Evolutionary conservation across 2,113 vertebrate genomes (phyloP).

Genomic region (Hystrix brachyura): DNA sequence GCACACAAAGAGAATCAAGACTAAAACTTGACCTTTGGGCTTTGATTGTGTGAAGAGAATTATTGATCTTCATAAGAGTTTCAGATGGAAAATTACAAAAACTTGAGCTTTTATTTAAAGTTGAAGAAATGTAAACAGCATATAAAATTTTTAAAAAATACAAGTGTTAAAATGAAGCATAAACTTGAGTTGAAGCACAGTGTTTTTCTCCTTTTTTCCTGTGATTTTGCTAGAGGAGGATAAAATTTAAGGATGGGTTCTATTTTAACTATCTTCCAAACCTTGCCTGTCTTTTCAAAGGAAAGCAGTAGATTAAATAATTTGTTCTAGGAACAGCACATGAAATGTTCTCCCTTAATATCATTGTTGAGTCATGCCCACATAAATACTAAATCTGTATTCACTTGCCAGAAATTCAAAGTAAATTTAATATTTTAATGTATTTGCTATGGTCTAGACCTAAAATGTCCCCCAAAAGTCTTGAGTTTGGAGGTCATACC

Average conservation of each 20-base stretch:
- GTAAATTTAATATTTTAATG: neutral
- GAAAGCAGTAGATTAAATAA: neutral
- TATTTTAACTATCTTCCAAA: neutral
- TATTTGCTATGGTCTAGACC: neutral
- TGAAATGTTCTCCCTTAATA: neutral
- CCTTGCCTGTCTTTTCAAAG: neutral
- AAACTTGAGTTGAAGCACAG: neutral
- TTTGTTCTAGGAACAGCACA: neutral
- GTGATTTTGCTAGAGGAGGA: neutral
- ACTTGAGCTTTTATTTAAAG: neutral
- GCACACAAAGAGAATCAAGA: neutral
- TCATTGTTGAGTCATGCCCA: neutral
- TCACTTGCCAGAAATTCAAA: neutral
- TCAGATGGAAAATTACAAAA: neutral
- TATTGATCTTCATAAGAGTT: neutral
- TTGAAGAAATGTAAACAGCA: neutral
- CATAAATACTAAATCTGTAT: neutral
- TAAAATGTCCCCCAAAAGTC: neutral
- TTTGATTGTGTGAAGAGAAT: neutral
- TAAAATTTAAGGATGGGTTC: neutral
- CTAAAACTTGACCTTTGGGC: neutral
- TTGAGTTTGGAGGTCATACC: neutral
- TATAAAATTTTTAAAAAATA: neutral
- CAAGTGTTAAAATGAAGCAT: neutral
- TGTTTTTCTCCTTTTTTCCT: neutral